These are phyloP conservation scores for Battus philenor DNA, from an alignment of 1,140 invertebrate genomes.

Conservation along the genomic window DNA sequence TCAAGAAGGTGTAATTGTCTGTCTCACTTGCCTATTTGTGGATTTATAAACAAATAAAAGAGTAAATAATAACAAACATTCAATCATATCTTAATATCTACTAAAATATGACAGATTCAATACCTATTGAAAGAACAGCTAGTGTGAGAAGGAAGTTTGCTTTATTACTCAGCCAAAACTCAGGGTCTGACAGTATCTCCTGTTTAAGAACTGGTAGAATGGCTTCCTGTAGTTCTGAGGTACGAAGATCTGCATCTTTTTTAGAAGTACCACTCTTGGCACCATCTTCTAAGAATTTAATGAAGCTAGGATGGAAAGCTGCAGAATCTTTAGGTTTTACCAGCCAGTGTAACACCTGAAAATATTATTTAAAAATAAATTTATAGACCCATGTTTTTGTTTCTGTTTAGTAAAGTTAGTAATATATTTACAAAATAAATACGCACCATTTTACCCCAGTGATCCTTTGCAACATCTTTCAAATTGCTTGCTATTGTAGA, in stretches of 20 bases:
- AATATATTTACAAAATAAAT: background rate
- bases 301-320: constrained; percentile 85
- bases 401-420: constrained; percentile 3
- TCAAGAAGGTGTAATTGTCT: too few species aligned
- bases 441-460: constrained; percentile 82
- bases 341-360: constrained; percentile 83
- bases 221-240: constrained; percentile 83
- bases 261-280: constrained; percentile 85
- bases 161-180: constrained; percentile 83
- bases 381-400: too few species aligned
- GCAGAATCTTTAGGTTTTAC: constrained; percentile 85
- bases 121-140: constrained; percentile 78
- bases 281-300: constrained; percentile 84
- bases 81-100: too few species aligned
- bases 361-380: too few species aligned
- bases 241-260: constrained; percentile 84
- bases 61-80: too few species aligned
- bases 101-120: too few species aligned
- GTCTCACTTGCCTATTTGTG: too few species aligned
- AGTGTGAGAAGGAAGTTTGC: constrained; percentile 82
- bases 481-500: constrained; percentile 85
- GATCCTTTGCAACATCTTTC: constrained; percentile 82
- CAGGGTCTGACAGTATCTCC: constrained; percentile 78
- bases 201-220: constrained; percentile 80
- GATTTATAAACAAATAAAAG: too few species aligned